Evolutionary conservation across 1,140 invertebrate species (phyloP), one percentile per base, ranked within the genome.

Genomic region (Oreohelix idahoensis): DNA sequence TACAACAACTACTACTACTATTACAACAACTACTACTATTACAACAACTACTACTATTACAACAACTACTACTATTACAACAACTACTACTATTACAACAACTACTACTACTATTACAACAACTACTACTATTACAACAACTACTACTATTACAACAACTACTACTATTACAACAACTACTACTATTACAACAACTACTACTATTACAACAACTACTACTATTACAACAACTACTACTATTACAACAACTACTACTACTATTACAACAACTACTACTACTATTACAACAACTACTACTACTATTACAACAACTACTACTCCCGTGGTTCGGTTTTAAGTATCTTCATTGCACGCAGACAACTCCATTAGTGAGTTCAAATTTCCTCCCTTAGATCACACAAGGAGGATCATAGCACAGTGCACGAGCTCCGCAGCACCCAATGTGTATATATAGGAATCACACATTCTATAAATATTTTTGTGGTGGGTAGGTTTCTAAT

Each of bases 201-300:
- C n/a, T 78, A 78, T 49, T 78, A 49, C 76, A 58, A 29, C 4
- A 29, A 49, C 49, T 78, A 49, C 49, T 74, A 74, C 71, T 74
- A 74, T n/a, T 74, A 39, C 36, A 39, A 74, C 10, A 8, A 39
- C 38, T 74, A 78, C 76, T 78, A 53, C 76, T 78, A 78, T 45
- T 78, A 78, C 76, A 39, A 53, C 76, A 53, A 63, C 77, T 63
- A 63, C 53, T 66, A 66, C 51, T 63, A 58, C 51, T 66, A 63
- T n/a, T 63, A 39, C 36, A 35, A 79, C 53, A 8, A 26, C 45
- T 63, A 79, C 51, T 78, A 58, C 77, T 63, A 39, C 38, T 36
- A 58, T 53, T 63, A 63, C 63, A 66, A 39, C 39, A 66, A 79
- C 51, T 79, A 66, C 32, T 79, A 38, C 77, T 63, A 38, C 51